A percentile compares a stretch with the other conserved stretches of the same genome.
Evolutionary conservation across 2,888 invertebrate species (phyloP).

Genomic region (Tortrix viridana): DNA sequence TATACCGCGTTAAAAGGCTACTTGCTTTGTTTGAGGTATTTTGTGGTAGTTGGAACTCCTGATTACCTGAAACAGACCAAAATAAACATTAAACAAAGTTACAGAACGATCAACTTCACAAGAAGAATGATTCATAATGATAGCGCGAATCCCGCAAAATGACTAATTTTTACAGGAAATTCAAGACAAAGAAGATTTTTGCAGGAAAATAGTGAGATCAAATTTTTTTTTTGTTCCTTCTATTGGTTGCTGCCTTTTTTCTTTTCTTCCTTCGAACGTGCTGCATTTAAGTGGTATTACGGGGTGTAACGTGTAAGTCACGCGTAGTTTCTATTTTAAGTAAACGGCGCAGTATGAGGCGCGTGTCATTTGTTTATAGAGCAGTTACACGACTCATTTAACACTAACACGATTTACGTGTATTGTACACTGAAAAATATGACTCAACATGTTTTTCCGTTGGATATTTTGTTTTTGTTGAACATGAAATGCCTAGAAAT

Average conservation of each 20-base stretch:
- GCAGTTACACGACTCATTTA: neutral
- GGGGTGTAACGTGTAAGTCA: constrained; percentile 3
- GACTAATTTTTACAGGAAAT: neutral
- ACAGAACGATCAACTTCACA: neutral
- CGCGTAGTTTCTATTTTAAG: constrained; percentile 13
- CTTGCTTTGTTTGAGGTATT: neutral
- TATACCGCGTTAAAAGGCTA: neutral
- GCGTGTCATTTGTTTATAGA: constrained; percentile 17
- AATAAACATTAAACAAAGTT: neutral
- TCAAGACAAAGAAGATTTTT: neutral
- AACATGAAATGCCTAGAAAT: too few relatives aligned
- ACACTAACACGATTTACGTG: neutral
- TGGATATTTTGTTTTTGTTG: too few relatives aligned
- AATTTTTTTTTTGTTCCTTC: too few relatives aligned
- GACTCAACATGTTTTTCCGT: too few relatives aligned
- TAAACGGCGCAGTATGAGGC: constrained; percentile 11
- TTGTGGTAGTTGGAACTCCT: neutral
- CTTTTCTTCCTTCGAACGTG: too few relatives aligned
- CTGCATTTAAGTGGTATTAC: too few relatives aligned
- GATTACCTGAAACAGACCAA: constrained; percentile 15
- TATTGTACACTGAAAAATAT: too few relatives aligned
- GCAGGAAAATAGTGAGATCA: too few relatives aligned
- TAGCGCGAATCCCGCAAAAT: neutral
- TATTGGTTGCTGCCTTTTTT: too few relatives aligned
- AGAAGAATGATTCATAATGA: neutral